A percentile compares a stretch with the other conserved stretches of the same genome.
phyloP scores from a whole-genome alignment of 2,888 invertebrate species.

The Ectemnius cavifrons region DNA sequence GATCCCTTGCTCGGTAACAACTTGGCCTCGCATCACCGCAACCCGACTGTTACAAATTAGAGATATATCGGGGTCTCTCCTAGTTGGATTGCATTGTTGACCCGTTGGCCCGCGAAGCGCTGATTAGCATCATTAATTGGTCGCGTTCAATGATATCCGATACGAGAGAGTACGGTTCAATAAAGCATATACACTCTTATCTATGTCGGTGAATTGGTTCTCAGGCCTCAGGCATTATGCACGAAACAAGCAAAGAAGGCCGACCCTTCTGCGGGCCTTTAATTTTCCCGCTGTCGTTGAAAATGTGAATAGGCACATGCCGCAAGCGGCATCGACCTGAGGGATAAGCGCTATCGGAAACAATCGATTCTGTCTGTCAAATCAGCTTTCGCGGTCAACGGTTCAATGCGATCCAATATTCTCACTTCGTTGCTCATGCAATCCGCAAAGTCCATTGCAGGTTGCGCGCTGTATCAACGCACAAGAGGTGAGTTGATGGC shows the following conservation, averaged over 20 bases:
- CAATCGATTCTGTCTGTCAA: slow-evolving; percentile 64
- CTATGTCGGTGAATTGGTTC: too few species aligned
- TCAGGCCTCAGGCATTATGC: neutral
- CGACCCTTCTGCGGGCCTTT: neutral
- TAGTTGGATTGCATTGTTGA: slow-evolving; percentile 55
- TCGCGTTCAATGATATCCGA: neutral
- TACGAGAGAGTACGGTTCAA: neutral
- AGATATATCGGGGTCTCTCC: slow-evolving; percentile 66
- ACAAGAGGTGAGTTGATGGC: slow-evolving; percentile 54
- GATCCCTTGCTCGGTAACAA: slow-evolving; percentile 95
- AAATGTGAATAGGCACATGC: slow-evolving; percentile 15
- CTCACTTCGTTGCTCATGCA: slow-evolving; percentile 68
- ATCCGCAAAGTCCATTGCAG: slow-evolving; percentile 60
- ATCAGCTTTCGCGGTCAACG: slow-evolving; percentile 69
- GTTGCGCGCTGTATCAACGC: slow-evolving; percentile 38
- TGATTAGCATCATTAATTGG: slow-evolving; percentile 35
- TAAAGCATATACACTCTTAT: too few species aligned
- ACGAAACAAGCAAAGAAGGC: neutral
- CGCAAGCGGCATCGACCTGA: slow-evolving; percentile 9
- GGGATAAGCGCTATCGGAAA: slow-evolving; percentile 43
- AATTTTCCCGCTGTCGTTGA: slow-evolving; percentile 1
- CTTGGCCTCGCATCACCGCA: slow-evolving; percentile 98
- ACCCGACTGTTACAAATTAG: slow-evolving; percentile 89
- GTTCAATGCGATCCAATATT: slow-evolving; percentile 70
- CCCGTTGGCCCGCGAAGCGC: slow-evolving; percentile 50